Evolutionary conservation across 2,113 vertebrate species (phyloP), one percentile per base, ranked within the genome.

Genomic region (Edolisoma coerulescens): DNA sequence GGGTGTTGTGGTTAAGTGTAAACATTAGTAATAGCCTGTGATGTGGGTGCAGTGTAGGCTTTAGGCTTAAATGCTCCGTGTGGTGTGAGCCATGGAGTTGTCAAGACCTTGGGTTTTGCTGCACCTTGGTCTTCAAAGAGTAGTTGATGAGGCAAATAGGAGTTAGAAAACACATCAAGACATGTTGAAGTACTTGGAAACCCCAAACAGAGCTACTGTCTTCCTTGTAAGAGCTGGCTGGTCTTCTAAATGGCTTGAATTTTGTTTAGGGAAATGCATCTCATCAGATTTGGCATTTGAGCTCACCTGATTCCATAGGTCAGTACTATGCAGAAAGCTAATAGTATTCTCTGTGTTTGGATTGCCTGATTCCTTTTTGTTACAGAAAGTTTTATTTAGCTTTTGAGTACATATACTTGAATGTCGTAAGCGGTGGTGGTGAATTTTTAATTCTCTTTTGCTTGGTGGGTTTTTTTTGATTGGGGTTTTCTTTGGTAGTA

Each of bases 11-110:
- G 67, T 60, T 41, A 19, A 50, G 20, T 30, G 42, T 20, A 16
- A 37, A 1, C 26, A 6, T 63, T 2, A 28, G 11, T 44, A n/a
- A 32, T 14, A 37, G 23, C 18, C 12, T 61, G 0, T 17, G 20
- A 1, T 24, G 37, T 35, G 28, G 23, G 5, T 75, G 33, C 47
- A 41, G 15, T 16, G 53, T 5, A 17, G 56, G 28, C 30, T 85
- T 90, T 18, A 3, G 4, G 19, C 13, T 71, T 49, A 17, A 16
- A 20, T 30, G 17, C 70, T 59, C 44, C 8, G 0, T 26, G 30
- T 65, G 39, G 4, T 27, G 1, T 35, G 8, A 15, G 15, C 50
- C 2, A 0, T 19, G 59, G 49, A 21, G 41, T 13, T 69, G 41
- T 44, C 24, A 39, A 12, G 26, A 41, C 44, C 23, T 50, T 1